Base-by-base conservation (phyloP, 2,797 vertebrate species). In the Oryzias sinensis region DNA sequence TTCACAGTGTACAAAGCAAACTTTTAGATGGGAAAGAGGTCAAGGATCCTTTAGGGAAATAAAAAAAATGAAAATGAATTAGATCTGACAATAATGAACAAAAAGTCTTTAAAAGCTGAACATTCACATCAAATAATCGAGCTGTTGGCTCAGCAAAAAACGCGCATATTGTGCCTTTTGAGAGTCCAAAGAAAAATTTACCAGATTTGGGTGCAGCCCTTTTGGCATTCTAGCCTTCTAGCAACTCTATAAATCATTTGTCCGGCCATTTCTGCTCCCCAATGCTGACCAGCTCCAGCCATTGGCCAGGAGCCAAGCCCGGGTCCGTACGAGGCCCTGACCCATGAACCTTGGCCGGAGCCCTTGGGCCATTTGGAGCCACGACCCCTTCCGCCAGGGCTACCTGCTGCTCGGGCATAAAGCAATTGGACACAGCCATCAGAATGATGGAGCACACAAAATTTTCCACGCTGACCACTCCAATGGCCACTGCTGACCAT, bases 381-480 rank as follows among this genome's bases (percentile, higher is more conserved):
- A 68, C 73, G 89, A 89, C 91, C 91, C 87, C 49, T 58, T 91
- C 91, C 92, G 90, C 93, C 87, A 86, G 81, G 90, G 91, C 94
- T 95, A 96, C 96, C 96, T 97, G 95, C 95, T 97, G 97, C 91
- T 96, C 86, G 62, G 67, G 70, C 92, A 95, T 90, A 97, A 97
- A 92, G 92, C 90, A 75, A 93, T 94, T 88, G 77, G 94, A 95
- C 94, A 95, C 95, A 94, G 93, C 90, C 88, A 92, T 96, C 88
- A 89, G 87, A 83, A 93, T 91, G 94, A 96, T 94, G 94, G 91
- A 97, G 92, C 90, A 89, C 85, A 81, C 79, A 59, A 74, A 76
- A 92, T 93, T 93, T 63, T 89, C 90, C 83, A 92, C 86, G 89
- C 91, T 92, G 91, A 91, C 91, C 91, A 87, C 64, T 88, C 77